Conservation (phyloP, 2,888 invertebrate species). For the Chironomus tentans region DNA sequence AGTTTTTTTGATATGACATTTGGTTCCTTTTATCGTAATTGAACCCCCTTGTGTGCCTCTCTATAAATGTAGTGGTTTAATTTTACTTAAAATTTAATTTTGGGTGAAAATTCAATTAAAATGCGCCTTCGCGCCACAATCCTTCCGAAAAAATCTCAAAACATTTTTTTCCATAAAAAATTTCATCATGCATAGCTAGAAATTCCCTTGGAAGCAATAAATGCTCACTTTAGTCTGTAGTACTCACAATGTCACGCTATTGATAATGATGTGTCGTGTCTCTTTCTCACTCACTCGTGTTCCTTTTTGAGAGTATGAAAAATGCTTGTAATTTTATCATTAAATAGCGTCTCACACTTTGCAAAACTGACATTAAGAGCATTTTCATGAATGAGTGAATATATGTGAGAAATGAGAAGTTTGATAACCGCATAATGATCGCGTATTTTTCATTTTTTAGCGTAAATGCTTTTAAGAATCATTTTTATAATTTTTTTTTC, state of each 20-base stretch:
- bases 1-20: no score
- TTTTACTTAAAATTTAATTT: no score
- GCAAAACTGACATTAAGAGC: background rate
- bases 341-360: background rate
- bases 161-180: no score
- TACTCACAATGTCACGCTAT: background rate
- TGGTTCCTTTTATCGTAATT: no score
- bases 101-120: no score
- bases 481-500: background rate
- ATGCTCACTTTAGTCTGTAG: background rate
- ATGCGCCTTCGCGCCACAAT: no score
- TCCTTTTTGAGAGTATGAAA: background rate
- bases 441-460: background rate
- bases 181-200: background rate
- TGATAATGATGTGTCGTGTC: background rate
- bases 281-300: background rate
- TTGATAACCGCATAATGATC: conserved; percentile 22
- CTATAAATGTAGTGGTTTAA: no score
- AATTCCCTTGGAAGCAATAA: conserved; percentile 1
- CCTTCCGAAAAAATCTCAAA: no score
- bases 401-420: background rate
- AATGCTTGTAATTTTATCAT: background rate
- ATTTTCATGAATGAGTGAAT: background rate
- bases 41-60: no score
- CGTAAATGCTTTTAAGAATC: background rate